Conservation (phyloP, 2,113 vertebrate genomes). For the Ursus arctos region DNA sequence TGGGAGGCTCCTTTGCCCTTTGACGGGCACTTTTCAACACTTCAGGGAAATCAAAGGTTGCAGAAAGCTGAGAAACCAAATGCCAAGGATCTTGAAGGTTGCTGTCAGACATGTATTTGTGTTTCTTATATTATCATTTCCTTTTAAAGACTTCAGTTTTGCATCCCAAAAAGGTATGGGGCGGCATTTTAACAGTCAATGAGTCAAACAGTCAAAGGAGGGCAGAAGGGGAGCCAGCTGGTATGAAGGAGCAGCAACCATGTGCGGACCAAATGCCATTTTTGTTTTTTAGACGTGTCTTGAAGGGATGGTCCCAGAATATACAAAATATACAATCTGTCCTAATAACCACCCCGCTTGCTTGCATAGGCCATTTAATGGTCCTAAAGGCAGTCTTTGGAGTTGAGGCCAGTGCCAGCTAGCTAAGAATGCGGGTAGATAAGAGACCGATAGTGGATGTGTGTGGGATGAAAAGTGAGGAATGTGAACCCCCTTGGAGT, state of each 20-base stretch:
- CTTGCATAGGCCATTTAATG: constrained; percentile 88
- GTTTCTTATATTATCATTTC: constrained; percentile 84
- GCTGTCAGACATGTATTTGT: constrained; percentile 83
- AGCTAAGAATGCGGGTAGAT: constrained; percentile 86
- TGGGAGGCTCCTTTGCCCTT: constrained; percentile 81
- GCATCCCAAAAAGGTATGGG: constrained; percentile 88
- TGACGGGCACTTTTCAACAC: constrained; percentile 82
- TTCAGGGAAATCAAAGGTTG: constrained; percentile 87
- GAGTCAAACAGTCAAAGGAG: constrained; percentile 91
- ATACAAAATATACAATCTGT: constrained; percentile 91
- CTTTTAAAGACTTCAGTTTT: constrained; percentile 86
- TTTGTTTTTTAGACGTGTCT: constrained; percentile 87
- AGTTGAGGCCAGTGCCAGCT: constrained; percentile 89
- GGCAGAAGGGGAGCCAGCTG: constrained; percentile 86
- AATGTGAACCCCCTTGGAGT: constrained; percentile 83
- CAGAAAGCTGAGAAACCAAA: constrained; percentile 86
- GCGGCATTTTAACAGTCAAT: constrained; percentile 90
- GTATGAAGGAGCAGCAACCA: constrained; percentile 88
- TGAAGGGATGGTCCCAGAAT: constrained; percentile 89
- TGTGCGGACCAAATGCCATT: constrained; percentile 85
- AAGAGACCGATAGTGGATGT: constrained; percentile 65
- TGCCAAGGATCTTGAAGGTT: constrained; percentile 87
- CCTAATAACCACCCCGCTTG: constrained; percentile 88
- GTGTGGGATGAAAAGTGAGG: constrained; percentile 78
- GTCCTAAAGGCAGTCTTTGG: constrained; percentile 92